phyloP scores from a whole-genome alignment of 1,140 invertebrate species.

The Drosophila suzukii region DNA sequence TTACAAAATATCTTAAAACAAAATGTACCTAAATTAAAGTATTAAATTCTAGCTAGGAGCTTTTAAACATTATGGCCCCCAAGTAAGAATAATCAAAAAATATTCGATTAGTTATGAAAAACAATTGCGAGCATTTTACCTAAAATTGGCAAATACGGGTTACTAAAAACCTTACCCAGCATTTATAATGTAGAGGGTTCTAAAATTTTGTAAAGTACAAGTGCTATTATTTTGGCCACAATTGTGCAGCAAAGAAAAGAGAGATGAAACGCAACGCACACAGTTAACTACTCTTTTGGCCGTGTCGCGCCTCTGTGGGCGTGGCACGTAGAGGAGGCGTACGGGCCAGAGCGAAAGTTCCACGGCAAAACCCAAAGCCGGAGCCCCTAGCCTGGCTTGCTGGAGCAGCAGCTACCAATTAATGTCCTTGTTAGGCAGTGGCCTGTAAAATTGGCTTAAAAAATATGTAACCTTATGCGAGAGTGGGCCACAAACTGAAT shows the following conservation, averaged over 20 bases:
- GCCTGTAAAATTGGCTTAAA: conserved; percentile 84
- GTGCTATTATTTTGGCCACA: conserved; percentile 14
- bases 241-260: conserved; percentile 13
- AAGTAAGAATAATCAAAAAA: no score
- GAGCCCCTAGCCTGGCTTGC: conserved; percentile 13
- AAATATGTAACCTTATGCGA: conserved; percentile 81
- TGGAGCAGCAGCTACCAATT: conserved; percentile 71
- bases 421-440: conserved; percentile 83
- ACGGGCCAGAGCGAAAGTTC: conserved; percentile 9
- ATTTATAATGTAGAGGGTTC: no score
- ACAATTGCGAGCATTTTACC: no score
- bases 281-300: conserved; percentile 76
- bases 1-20: no score
- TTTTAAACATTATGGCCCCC: no score
- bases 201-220: no score
- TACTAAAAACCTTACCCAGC: no score
- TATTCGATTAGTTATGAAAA: no score
- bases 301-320: conserved; percentile 48
- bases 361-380: conserved; percentile 19
- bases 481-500: conserved; percentile 34
- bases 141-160: no score
- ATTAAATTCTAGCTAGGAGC: no score
- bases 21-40: no score
- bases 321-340: conserved; percentile 31
- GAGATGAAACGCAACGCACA: conserved; percentile 52